Evolutionary conservation across 2,888 invertebrate genomes (phyloP).

Genomic region (Pammene aurita): DNA sequence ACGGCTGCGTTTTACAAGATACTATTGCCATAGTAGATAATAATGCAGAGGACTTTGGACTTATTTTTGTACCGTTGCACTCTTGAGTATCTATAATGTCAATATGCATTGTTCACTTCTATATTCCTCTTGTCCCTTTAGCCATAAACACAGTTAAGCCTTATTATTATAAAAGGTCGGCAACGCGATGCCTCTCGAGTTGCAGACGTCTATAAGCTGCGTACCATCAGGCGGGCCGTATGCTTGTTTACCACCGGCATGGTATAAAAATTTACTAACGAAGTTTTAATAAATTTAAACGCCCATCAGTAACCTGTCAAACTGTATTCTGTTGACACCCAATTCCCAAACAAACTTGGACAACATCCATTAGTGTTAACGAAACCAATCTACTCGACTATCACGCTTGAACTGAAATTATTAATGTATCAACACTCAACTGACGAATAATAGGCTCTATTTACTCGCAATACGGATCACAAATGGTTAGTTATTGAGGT

Average conservation of each 20-base stretch:
- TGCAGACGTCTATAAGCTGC: too few species aligned
- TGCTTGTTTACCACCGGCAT: too few species aligned
- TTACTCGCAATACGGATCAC: neutral
- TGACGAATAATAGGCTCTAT: neutral
- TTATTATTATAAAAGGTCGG: too few species aligned
- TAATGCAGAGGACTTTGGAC: neutral
- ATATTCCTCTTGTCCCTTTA: too few species aligned
- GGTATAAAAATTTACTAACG: too few species aligned
- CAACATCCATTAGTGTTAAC: slow-evolving; percentile 17
- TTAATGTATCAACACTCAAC: slow-evolving; percentile 26
- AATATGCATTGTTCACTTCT: too few species aligned
- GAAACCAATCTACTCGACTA: slow-evolving; percentile 19
- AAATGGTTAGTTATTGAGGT: slow-evolving; percentile 29
- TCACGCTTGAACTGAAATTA: slow-evolving; percentile 33
- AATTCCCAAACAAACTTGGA: slow-evolving; percentile 13
- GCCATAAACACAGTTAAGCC: too few species aligned
- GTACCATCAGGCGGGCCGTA: too few species aligned
- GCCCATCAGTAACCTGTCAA: slow-evolving; percentile 12
- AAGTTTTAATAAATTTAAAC: too few species aligned
- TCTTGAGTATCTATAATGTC: too few species aligned
- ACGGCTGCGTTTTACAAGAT: neutral
- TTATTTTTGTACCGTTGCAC: too few species aligned
- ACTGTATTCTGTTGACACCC: slow-evolving; percentile 11
- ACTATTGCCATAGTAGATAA: neutral
- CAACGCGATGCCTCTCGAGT: too few species aligned